A percentile compares a stretch with the other conserved stretches of the same genome.
Evolutionary conservation across 2,797 vertebrate species (phyloP).

Genomic region (Alauda arvensis): DNA sequence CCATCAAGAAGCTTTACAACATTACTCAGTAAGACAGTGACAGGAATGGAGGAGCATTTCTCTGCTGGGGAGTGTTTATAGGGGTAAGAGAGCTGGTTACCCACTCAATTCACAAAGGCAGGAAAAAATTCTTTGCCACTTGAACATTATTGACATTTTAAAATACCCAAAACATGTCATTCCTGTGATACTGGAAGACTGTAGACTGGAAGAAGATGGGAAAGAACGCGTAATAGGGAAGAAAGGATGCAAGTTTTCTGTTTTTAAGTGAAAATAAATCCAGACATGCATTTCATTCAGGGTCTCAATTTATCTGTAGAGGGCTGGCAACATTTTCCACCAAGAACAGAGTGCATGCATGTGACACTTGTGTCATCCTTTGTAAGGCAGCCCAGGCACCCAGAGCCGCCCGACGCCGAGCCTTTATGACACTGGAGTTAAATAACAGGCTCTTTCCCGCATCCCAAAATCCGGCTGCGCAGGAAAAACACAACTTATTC

Average conservation of each 20-base stretch:
- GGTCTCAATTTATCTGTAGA: too few relatives aligned
- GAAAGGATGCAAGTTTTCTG: not conserved
- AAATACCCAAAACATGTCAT: rapidly evolving
- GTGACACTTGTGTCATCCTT: not conserved
- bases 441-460: not conserved
- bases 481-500: not conserved
- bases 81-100: not conserved
- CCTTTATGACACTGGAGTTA: not conserved
- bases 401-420: not conserved
- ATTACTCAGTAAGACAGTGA: not conserved
- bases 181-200: not conserved
- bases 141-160: not conserved
- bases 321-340: not conserved
- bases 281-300: not conserved
- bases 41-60: not conserved
- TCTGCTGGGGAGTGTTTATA: not conserved
- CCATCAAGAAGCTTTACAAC: not conserved
- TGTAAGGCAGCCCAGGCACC: not conserved
- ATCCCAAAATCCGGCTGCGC: not conserved
- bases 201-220: not conserved
- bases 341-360: rapidly evolving
- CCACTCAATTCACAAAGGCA: not conserved
- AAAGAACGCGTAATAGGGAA: not conserved
- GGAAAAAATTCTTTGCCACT: not conserved
- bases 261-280: not conserved